phyloP scores from a whole-genome alignment of 2,888 invertebrate species.

The Harmothoe impar region DNA sequence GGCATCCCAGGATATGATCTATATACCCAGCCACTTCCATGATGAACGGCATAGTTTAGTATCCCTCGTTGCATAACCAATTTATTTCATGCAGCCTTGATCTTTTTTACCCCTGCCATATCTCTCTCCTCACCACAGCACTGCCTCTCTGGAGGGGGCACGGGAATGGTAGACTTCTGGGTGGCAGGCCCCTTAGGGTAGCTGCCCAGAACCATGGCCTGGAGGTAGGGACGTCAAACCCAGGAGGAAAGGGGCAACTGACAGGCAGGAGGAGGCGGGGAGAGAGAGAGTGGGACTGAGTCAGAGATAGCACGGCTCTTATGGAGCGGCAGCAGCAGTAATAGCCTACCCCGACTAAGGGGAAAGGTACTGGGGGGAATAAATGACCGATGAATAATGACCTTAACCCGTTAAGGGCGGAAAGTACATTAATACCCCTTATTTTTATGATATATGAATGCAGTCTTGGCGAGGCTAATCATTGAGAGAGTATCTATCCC shows the following conservation, averaged over 20 bases:
- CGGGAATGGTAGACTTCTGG: neutral
- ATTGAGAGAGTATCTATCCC: too few relatives aligned
- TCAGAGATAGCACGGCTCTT: too few relatives aligned
- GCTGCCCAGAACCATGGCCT: neutral
- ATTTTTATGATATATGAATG: too few relatives aligned
- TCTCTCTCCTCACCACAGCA: neutral
- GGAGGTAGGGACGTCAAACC: neutral
- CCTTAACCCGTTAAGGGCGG: too few relatives aligned
- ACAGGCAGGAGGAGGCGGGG: neutral
- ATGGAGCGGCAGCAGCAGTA: too few relatives aligned
- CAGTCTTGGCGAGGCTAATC: too few relatives aligned
- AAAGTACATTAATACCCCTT: too few relatives aligned
- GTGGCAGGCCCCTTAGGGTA: neutral
- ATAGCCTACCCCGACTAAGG: too few relatives aligned
- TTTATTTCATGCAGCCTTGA: neutral
- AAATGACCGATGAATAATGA: too few relatives aligned
- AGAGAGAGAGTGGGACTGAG: neutral
- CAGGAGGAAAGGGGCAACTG: neutral
- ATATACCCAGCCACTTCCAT: too few relatives aligned
- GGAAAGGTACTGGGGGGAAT: too few relatives aligned
- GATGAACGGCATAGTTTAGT: neutral
- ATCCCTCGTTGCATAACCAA: conserved; percentile 16
- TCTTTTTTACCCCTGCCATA: neutral
- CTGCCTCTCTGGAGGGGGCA: neutral
- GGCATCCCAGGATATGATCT: too few relatives aligned